Conservation (phyloP, 2,113 vertebrate genomes). For the Sinocyclocheilus maitianheensis region DNA sequence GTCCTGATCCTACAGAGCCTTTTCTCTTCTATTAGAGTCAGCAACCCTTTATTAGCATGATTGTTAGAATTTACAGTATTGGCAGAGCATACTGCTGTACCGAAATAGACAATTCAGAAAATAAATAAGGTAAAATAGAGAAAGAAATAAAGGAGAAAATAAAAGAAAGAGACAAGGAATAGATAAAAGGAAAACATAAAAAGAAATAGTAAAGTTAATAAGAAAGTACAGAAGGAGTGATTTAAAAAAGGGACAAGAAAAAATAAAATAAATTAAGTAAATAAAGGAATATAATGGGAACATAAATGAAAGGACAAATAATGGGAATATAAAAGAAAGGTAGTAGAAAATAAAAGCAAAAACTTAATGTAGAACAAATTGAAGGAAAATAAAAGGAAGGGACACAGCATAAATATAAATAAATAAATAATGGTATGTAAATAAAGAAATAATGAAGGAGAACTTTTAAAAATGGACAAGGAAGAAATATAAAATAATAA, state of each 20-base stretch:
- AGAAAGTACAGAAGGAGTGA: neutral
- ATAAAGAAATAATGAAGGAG: neutral
- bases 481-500: neutral
- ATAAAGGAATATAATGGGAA: neutral
- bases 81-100: neutral
- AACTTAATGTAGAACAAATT: neutral
- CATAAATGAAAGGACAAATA: neutral
- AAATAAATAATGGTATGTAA: neutral
- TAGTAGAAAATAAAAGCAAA: neutral
- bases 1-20: conserved; percentile 33
- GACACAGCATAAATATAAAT: neutral
- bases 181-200: neutral
- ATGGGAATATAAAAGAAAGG: neutral
- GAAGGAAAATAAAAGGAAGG: neutral
- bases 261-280: too few relatives aligned
- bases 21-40: conserved; percentile 27
- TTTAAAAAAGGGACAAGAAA: neutral
- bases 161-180: neutral
- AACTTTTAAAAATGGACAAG: neutral
- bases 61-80: neutral
- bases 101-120: neutral
- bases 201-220: neutral
- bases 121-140: neutral
- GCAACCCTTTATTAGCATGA: neutral
- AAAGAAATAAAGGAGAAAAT: neutral